Evolutionary conservation across 2,888 invertebrate species (phyloP).

Genomic region (Trissonchulus latispiculum): DNA sequence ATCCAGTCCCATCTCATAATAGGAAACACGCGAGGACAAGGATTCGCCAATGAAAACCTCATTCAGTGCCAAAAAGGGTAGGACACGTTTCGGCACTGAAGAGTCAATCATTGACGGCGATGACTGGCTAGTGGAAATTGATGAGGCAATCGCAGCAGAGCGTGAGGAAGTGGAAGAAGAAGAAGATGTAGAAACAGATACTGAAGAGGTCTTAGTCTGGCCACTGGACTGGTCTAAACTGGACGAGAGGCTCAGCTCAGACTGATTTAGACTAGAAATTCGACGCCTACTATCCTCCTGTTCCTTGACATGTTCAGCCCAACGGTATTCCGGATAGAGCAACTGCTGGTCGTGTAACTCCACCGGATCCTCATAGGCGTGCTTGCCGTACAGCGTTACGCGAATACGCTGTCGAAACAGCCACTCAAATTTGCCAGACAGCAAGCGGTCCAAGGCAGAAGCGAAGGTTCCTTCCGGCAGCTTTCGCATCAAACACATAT

Average conservation of each 20-base stretch:
- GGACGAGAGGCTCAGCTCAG: background rate
- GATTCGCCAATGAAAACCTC: slow-evolving; percentile 97
- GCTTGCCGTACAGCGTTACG: slow-evolving; percentile 64
- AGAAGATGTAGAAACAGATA: background rate
- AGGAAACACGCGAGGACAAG: slow-evolving; percentile 84
- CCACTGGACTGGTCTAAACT: background rate
- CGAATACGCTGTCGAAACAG: slow-evolving; percentile 77
- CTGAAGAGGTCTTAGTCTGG: background rate
- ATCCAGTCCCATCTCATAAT: slow-evolving; percentile 71
- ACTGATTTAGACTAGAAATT: too few relatives aligned
- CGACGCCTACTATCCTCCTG: slow-evolving; percentile 28
- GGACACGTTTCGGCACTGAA: slow-evolving; percentile 24
- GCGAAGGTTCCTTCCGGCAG: slow-evolving; percentile 53
- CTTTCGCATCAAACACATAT: slow-evolving; percentile 73
- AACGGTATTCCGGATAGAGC: slow-evolving; percentile 51
- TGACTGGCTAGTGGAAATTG: too few relatives aligned
- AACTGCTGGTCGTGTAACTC: slow-evolving; percentile 62
- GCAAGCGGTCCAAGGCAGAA: slow-evolving; percentile 62
- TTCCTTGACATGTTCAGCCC: slow-evolving; percentile 45
- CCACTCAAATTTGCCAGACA: slow-evolving; percentile 60
- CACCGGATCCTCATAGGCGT: slow-evolving; percentile 57
- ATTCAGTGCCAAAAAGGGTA: slow-evolving; percentile 87
- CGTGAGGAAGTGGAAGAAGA: too few relatives aligned
- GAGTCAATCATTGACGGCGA: too few relatives aligned
- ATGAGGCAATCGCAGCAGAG: too few relatives aligned